Conservation (phyloP, 2,888 invertebrate species). For the Cantharis rustica region DNA sequence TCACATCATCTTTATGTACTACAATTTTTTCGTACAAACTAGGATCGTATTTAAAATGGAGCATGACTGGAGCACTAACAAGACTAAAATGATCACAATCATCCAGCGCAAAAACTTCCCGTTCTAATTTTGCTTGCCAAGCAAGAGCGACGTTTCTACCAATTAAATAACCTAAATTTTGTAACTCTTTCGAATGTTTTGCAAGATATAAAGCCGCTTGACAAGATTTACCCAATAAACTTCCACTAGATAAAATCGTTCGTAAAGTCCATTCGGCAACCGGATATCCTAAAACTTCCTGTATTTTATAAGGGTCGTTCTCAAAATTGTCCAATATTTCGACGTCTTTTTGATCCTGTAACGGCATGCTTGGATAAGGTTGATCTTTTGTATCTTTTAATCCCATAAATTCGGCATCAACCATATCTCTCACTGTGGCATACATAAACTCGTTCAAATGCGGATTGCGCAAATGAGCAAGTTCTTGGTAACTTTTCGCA, state of each 20-base stretch:
- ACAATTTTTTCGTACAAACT: conserved; percentile 70
- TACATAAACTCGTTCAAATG: conserved; percentile 89
- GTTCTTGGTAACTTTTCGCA: conserved; percentile 84
- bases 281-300: conserved; percentile 63
- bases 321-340: conserved; percentile 11
- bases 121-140: conserved; percentile 79
- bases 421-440: conserved; percentile 84
- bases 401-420: conserved; percentile 88
- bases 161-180: conserved; percentile 83
- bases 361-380: conserved; percentile 64
- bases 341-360: not conserved
- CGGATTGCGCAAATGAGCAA: conserved; percentile 79
- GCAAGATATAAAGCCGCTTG: conserved; percentile 85
- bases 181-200: conserved; percentile 74
- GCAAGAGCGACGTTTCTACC: conserved; percentile 89
- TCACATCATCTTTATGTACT: conserved; percentile 67
- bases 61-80: conserved; percentile 82
- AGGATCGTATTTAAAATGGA: conserved; percentile 76
- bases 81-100: conserved; percentile 65
- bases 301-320: conserved; percentile 47
- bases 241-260: conserved; percentile 79
- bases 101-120: conserved; percentile 67
- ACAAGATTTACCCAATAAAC: conserved; percentile 81
- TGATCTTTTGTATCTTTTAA: conserved; percentile 84
- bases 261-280: conserved; percentile 79